These are phyloP conservation scores for Eidolon helvum DNA, from an alignment of 2,113 vertebrate species.

Conservation along the genomic window DNA sequence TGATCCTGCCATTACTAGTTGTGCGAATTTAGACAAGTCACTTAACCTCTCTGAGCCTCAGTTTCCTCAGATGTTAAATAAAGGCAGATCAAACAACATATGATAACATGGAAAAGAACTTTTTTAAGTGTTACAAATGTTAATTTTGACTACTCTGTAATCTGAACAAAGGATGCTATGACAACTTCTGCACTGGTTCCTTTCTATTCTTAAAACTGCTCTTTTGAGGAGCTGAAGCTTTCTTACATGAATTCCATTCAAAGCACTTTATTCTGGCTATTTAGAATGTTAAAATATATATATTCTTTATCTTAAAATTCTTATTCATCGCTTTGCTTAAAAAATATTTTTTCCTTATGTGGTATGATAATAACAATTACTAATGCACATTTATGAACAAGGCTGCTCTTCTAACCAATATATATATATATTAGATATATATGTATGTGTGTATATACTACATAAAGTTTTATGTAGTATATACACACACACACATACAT, in stretches of 20 bases:
- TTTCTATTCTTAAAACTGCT: not conserved
- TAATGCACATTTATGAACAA: not conserved
- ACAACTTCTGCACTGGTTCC: not conserved
- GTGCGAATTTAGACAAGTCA: not conserved
- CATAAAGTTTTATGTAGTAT: not conserved
- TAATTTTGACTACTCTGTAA: not conserved
- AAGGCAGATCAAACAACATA: not conserved
- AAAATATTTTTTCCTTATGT: not conserved
- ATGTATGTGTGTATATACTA: not conserved
- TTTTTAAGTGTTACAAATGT: not conserved
- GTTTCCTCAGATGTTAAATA: not conserved
- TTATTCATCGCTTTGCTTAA: not conserved
- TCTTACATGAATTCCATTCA: not conserved
- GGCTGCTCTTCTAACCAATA: not conserved
- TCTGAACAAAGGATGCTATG: not conserved
- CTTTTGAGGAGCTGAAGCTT: not conserved
- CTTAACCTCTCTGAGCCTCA: not conserved
- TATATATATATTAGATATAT: not conserved
- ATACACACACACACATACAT: not conserved
- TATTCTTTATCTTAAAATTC: not conserved
- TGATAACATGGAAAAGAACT: not conserved
- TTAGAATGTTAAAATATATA: not conserved
- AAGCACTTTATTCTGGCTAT: slow-evolving; percentile 17
- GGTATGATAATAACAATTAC: not conserved
- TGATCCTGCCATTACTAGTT: not conserved